phyloP scores from a whole-genome alignment of 2,113 vertebrate genomes.

The Upupa epops region DNA sequence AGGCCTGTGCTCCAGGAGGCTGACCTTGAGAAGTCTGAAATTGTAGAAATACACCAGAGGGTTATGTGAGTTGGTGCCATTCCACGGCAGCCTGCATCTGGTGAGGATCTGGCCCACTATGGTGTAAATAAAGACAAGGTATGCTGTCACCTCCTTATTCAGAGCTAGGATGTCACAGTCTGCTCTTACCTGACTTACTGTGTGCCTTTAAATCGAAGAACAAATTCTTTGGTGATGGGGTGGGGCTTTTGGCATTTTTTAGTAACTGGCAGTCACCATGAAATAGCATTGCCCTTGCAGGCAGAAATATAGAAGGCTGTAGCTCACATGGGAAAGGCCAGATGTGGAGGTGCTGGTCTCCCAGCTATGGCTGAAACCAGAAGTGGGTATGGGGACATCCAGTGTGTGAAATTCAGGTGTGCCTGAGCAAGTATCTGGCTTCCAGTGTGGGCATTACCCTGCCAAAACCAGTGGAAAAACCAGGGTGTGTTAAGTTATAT shows the following conservation, averaged over 20 bases:
- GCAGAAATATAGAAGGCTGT: background rate
- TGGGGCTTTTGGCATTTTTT: background rate
- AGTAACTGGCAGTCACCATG: background rate
- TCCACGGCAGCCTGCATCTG: background rate
- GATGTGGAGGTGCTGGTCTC: background rate
- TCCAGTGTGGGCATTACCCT: background rate
- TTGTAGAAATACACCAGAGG: background rate
- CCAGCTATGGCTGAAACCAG: background rate
- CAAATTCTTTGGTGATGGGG: background rate
- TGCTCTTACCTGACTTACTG: background rate
- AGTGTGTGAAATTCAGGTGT: background rate
- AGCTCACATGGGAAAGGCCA: background rate
- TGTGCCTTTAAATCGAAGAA: background rate
- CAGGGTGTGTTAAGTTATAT: background rate
- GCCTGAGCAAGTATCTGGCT: background rate
- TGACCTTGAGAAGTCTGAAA: slow-evolving; percentile 26
- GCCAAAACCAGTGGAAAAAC: background rate
- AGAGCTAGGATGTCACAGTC: background rate
- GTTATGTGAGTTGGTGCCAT: background rate
- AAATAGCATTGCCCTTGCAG: background rate
- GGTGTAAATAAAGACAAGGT: background rate
- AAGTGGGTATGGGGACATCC: background rate
- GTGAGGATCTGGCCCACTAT: background rate
- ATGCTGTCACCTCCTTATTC: background rate
- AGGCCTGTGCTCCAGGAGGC: background rate